Evolutionary conservation across 2,797 vertebrate genomes (phyloP), one percentile per base, ranked within the genome.

Genomic region (Gastrophryne carolinensis): DNA sequence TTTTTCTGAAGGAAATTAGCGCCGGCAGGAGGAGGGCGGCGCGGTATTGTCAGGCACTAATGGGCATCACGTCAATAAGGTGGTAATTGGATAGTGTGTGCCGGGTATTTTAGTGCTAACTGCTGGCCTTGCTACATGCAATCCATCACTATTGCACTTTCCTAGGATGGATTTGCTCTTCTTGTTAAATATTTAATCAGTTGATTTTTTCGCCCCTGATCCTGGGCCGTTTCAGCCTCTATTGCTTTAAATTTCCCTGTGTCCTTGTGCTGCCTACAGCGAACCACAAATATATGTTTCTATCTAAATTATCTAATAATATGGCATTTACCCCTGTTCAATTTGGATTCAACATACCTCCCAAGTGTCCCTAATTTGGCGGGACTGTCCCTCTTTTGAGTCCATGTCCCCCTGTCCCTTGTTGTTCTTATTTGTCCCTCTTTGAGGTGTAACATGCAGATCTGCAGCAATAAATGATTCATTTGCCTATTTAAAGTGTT

Each of bases 131-230:
- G 79, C 82, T 81, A 84, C 80, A 78, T 78, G 81, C 64, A 81
- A 87, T 85, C 83, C 82, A 81, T 89, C 86, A 86, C 88, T 90
- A 83, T 84, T 80, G 81, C 84, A 85, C 84, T 89, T 87, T 82
- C 68, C 79, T 79, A 79, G 84, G 79, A 82, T 83, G 81, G 83
- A 88, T 88, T 84, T 84, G 87, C 87, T 89, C 75, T 62, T 80
- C 84, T 84, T 63, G 79, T 80, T 93, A 85, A 91, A 92, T 91
- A 91, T 93, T 94, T 93, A 90, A 93, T 91, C 84, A 87, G 84
- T 83, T 89, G 79, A 86, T 84, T 82, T 70, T 81, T 82, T 84
- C 80, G 83, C 79, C 85, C 80, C 44, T 60, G n/a, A 52, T 58
- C 44, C 71, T 71, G 78, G 60, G 85, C 83, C 79, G 79, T 84